Percentiles rank a stretch among this genome's conserved stretches.
Conservation (phyloP, 2,113 vertebrate species). For the Daubentonia madagascariensis region DNA sequence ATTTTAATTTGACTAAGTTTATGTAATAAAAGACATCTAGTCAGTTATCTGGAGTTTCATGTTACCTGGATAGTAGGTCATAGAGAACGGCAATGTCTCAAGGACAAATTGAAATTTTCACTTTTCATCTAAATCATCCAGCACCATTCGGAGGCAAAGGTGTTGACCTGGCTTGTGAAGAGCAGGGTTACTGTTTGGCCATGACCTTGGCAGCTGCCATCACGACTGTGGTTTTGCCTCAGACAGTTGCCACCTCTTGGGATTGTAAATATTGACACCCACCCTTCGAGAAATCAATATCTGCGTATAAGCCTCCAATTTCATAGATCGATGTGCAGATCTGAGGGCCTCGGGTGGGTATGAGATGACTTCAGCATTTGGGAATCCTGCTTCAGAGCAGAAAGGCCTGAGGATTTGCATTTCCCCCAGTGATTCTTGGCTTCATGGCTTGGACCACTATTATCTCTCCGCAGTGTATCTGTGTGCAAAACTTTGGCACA, state of each 20-base stretch:
- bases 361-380: conserved; percentile 52
- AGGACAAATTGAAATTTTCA: background rate
- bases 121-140: background rate
- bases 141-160: background rate
- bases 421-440: background rate
- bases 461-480: background rate
- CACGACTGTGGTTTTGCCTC: conserved; percentile 54
- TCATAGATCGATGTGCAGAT: conserved; percentile 56
- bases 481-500: background rate
- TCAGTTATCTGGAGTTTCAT: background rate
- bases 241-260: conserved; percentile 55
- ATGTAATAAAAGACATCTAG: background rate
- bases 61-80: background rate
- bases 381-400: background rate
- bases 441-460: background rate
- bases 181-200: background rate
- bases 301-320: conserved; percentile 61
- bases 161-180: background rate
- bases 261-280: conserved; percentile 72
- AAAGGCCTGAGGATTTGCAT: background rate
- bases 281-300: conserved; percentile 70
- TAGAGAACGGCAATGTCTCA: background rate
- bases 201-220: conserved; percentile 60
- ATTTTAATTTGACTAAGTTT: background rate
- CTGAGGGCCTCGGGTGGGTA: background rate